Conservation (phyloP, 2,113 vertebrate species). For the Eulacestoma nigropectus region DNA sequence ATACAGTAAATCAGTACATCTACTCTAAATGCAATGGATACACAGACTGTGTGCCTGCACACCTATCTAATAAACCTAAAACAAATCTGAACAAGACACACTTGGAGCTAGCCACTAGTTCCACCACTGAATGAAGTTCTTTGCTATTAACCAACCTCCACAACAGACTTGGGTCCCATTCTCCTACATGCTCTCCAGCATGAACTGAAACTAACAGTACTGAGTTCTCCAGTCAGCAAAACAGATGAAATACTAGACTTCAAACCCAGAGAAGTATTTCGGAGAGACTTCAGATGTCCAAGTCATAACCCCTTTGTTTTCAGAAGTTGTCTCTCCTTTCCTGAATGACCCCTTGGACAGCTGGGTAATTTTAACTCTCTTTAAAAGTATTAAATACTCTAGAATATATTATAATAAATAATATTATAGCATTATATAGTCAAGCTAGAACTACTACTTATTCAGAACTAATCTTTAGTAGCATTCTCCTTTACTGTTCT, state of each 20-base stretch:
- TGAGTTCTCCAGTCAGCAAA: background rate
- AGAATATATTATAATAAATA: background rate
- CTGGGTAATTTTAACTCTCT: background rate
- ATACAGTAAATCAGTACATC: background rate
- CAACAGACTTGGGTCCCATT: background rate
- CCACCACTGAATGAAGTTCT: background rate
- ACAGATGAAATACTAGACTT: background rate
- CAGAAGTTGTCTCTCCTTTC: background rate
- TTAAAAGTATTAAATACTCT: background rate
- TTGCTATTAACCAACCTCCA: background rate
- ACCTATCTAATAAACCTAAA: background rate
- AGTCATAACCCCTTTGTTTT: background rate
- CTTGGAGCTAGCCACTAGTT: background rate
- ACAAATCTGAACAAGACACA: background rate
- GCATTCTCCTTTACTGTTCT: background rate
- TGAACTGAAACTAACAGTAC: background rate
- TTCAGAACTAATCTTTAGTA: background rate
- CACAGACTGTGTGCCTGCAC: background rate
- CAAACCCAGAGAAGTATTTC: background rate
- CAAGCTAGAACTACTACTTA: background rate
- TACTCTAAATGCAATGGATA: background rate
- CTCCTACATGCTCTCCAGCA: background rate
- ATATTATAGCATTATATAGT: background rate
- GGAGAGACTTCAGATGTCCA: background rate
- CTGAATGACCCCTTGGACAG: background rate